A percentile compares a stretch with the other conserved stretches of the same genome.
These are phyloP conservation scores for Drosophila subobscura DNA, from an alignment of 1,140 invertebrate genomes.

Conservation along the genomic window DNA sequence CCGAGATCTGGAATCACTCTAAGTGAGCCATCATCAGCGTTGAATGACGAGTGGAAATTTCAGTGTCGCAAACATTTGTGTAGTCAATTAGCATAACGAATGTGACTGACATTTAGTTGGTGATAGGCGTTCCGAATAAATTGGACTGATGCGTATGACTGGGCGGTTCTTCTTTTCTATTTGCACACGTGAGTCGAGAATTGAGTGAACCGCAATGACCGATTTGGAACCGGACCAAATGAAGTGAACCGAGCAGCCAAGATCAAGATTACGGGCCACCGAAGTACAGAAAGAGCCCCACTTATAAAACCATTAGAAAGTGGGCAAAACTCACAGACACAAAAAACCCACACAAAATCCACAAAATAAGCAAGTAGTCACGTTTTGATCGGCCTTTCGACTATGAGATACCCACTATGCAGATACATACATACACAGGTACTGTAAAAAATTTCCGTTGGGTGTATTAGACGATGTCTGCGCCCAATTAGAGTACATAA, in stretches of 20 bases:
- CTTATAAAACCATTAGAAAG: slow-evolving; percentile 68
- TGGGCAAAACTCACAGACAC: slow-evolving; percentile 39
- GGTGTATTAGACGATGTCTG: too few species aligned
- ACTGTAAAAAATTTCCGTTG: too few species aligned
- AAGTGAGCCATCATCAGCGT: slow-evolving; percentile 27
- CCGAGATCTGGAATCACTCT: not conserved
- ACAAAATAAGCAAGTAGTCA: too few species aligned
- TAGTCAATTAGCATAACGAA: slow-evolving; percentile 44
- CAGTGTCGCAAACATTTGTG: slow-evolving; percentile 43
- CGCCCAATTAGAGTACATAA: too few species aligned
- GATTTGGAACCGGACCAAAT: slow-evolving; percentile 13
- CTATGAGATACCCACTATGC: not conserved
- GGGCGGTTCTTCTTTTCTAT: slow-evolving; percentile 39
- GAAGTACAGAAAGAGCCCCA: slow-evolving; percentile 29
- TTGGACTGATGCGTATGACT: not conserved
- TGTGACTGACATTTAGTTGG: slow-evolving; percentile 23
- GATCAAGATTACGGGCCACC: slow-evolving; percentile 55
- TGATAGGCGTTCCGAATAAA: slow-evolving; percentile 3
- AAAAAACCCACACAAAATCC: too few species aligned
- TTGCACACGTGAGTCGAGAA: slow-evolving; percentile 52
- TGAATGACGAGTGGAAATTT: slow-evolving; percentile 41
- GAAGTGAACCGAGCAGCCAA: slow-evolving; percentile 31
- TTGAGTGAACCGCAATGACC: slow-evolving; percentile 24
- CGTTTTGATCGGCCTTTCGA: slow-evolving; percentile 23
- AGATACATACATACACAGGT: not conserved